A percentile compares a stretch with the other conserved stretches of the same genome.
These are phyloP conservation scores for Aplochiton taeniatus DNA, from an alignment of 2,797 vertebrate species.

Conservation along the genomic window DNA sequence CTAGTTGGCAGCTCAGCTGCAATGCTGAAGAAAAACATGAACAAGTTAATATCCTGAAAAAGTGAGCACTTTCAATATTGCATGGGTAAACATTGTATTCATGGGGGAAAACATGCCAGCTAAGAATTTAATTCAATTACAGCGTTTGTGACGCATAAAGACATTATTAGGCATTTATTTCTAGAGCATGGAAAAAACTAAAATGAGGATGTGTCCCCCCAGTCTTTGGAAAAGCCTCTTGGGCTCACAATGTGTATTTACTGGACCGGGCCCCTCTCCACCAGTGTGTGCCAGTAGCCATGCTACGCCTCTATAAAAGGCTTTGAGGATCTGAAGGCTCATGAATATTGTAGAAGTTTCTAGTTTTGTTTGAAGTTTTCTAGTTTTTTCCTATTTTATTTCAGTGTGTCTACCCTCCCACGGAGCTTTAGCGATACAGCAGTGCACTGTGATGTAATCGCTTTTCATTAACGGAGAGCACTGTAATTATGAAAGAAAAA, in stretches of 20 bases:
- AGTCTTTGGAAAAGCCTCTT: slow-evolving; percentile 20
- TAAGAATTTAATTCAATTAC: slow-evolving; percentile 31
- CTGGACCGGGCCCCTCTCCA: slow-evolving; percentile 51
- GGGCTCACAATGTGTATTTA: background rate
- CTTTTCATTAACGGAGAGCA: slow-evolving; percentile 31
- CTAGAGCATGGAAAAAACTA: slow-evolving; percentile 19
- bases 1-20: background rate
- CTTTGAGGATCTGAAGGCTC: slow-evolving; percentile 60
- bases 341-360: slow-evolving; percentile 64
- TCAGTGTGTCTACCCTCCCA: slow-evolving; percentile 18
- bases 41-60: slow-evolving; percentile 1
- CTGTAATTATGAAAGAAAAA: slow-evolving; percentile 31
- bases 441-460: slow-evolving; percentile 33
- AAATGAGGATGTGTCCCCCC: background rate
- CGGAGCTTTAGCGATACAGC: slow-evolving; percentile 31
- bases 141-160: slow-evolving; percentile 37
- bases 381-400: background rate
- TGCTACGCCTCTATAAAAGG: slow-evolving; percentile 52
- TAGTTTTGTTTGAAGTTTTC: slow-evolving; percentile 50
- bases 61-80: slow-evolving; percentile 26
- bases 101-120: slow-evolving; percentile 26
- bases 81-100: slow-evolving; percentile 32
- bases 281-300: slow-evolving; percentile 51
- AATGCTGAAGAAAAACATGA: slow-evolving; percentile 27
- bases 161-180: slow-evolving; percentile 54